These are phyloP conservation scores for Sphaerodactylus townsendi DNA, from an alignment of 2,113 vertebrate genomes.

Conservation along the genomic window DNA sequence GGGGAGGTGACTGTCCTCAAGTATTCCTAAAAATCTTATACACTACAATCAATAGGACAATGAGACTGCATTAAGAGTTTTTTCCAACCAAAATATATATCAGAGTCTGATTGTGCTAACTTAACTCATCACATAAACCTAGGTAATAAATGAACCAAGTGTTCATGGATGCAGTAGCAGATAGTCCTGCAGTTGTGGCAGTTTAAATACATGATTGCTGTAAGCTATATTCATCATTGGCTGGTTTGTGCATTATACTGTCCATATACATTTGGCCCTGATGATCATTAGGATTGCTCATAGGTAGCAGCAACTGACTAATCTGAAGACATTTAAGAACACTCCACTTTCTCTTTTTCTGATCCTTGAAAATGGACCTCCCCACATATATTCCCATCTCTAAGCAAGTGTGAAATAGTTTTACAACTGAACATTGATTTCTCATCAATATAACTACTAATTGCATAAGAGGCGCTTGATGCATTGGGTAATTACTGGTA, in stretches of 20 bases:
- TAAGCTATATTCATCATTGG: not conserved
- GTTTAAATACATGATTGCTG: not conserved
- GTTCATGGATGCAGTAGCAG: not conserved
- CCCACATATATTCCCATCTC: constrained; percentile 7
- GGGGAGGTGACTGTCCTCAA: too few species aligned
- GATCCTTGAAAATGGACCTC: constrained; percentile 25
- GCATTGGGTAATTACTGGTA: constrained; percentile 41
- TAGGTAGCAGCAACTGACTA: not conserved
- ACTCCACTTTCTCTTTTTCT: not conserved
- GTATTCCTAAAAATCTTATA: too few species aligned
- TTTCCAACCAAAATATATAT: too few species aligned
- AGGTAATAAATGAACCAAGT: not conserved
- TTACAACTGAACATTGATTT: constrained; percentile 64
- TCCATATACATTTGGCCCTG: not conserved
- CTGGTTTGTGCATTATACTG: not conserved
- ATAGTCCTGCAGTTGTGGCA: not conserved
- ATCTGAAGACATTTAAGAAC: not conserved
- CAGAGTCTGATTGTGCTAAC: too few species aligned
- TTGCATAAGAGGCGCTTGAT: constrained; percentile 42
- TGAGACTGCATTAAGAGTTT: too few species aligned
- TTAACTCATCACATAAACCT: too few species aligned
- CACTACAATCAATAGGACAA: too few species aligned
- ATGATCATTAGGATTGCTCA: not conserved
- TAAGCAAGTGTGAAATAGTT: constrained; percentile 12
- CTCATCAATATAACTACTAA: constrained; percentile 48